Conservation (phyloP, 2,797 vertebrate species). For the Gambelia wislizenii region DNA sequence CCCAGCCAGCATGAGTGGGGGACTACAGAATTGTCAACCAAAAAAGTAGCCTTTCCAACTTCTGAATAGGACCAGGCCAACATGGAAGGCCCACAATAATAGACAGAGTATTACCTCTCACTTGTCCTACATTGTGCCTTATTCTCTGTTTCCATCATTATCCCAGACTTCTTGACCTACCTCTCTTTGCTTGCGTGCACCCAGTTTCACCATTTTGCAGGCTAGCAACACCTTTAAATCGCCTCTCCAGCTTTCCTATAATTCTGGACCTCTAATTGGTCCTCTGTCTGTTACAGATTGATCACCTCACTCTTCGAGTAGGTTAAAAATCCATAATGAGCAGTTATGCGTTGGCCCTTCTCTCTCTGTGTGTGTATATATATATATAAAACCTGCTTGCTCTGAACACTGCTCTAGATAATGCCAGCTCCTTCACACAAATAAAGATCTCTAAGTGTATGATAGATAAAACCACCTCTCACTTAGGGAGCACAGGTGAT, state of each 20-base stretch:
- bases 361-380: no score
- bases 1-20: no score
- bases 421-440: slow-evolving; percentile 38
- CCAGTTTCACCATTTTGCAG: slow-evolving; percentile 29
- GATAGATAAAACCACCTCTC: slow-evolving; percentile 63
- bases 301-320: neutral
- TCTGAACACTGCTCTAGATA: slow-evolving; percentile 39
- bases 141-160: neutral
- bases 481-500: slow-evolving; percentile 33
- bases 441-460: slow-evolving; percentile 66
- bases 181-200: neutral
- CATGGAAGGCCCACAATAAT: neutral
- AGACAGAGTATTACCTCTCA: neutral
- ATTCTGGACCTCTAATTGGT: slow-evolving; percentile 48
- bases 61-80: neutral
- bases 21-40: no score
- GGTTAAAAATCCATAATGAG: slow-evolving; percentile 49
- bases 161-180: neutral
- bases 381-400: slow-evolving; percentile 44
- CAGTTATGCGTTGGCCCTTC: slow-evolving; percentile 37
- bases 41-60: no score
- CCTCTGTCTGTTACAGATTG: slow-evolving; percentile 30
- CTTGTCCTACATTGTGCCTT: neutral
- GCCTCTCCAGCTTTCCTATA: slow-evolving; percentile 8
- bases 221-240: neutral